These are phyloP conservation scores for Phanerotoma sp. DNA, from an alignment of 2,888 invertebrate species.

Conservation along the genomic window DNA sequence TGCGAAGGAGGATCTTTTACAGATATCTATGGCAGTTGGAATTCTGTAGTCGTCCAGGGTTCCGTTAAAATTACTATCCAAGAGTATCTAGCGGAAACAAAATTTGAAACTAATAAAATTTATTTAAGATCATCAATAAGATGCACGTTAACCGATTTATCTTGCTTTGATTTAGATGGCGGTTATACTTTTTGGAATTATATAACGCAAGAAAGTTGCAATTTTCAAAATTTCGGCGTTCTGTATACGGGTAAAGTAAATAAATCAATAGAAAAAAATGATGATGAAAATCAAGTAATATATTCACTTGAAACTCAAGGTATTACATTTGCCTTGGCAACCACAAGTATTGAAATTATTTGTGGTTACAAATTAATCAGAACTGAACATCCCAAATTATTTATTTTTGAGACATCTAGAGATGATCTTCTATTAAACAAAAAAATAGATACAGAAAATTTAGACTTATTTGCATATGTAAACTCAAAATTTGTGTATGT, in stretches of 20 bases:
- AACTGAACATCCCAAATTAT: conserved; percentile 30
- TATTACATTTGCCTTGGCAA: conserved; percentile 24
- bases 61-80: not conserved
- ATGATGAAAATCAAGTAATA: not conserved
- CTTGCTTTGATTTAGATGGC: conserved; percentile 2
- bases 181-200: conserved; percentile 11
- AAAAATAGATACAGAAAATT: conserved; percentile 2
- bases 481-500: conserved; percentile 36
- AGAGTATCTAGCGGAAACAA: not conserved
- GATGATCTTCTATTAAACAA: conserved; percentile 1
- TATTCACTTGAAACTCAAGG: conserved; percentile 12
- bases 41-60: not conserved
- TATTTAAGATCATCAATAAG: not conserved
- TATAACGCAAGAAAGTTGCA: not conserved
- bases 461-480: conserved; percentile 27
- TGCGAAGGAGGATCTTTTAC: not conserved
- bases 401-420: conserved; percentile 13
- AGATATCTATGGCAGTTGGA: not conserved
- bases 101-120: not conserved
- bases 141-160: not conserved
- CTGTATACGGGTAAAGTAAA: conserved; percentile 23
- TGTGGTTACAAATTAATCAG: conserved; percentile 27
- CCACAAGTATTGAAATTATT: not conserved
- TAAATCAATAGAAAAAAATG: not conserved
- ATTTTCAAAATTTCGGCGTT: not conserved